These are phyloP conservation scores for Drosophila meridiana DNA, from an alignment of 2,888 invertebrate species.

Conservation along the genomic window DNA sequence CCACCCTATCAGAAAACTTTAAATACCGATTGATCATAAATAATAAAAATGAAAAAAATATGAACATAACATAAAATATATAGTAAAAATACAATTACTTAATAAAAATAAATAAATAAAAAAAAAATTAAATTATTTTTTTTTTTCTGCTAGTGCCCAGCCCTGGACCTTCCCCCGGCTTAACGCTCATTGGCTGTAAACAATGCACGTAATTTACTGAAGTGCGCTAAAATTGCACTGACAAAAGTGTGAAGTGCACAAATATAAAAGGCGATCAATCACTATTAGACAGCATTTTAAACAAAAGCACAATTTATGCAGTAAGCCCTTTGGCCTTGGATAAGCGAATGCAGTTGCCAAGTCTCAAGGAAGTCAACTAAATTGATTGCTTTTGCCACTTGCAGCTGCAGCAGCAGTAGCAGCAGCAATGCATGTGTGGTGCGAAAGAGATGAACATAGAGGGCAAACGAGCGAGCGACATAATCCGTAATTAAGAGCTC, in stretches of 20 bases:
- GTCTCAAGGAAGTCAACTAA: constrained; percentile 17
- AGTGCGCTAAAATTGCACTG: neutral
- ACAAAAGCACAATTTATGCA: constrained; percentile 3
- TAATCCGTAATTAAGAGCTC: constrained; percentile 48
- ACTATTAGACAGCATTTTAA: neutral
- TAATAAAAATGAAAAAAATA: neutral
- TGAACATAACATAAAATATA: neutral
- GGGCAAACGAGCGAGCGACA: neutral
- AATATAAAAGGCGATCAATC: constrained; percentile 8
- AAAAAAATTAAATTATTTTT: too few species aligned
- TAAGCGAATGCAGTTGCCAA: constrained; percentile 29
- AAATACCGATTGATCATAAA: neutral
- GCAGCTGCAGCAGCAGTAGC: constrained; percentile 1
- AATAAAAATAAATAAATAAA: neutral
- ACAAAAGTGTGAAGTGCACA: neutral
- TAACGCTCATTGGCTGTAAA: too few species aligned
- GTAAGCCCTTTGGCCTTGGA: constrained; percentile 10
- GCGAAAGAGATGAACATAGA: neutral
- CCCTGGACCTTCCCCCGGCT: neutral
- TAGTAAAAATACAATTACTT: neutral
- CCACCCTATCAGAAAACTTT: neutral
- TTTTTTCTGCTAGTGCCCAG: neutral
- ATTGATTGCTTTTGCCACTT: constrained; percentile 49
- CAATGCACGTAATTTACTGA: neutral
- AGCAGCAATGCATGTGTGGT: neutral